These are phyloP conservation scores for Phortica variegata DNA, from an alignment of 1,140 invertebrate genomes.

Conservation along the genomic window DNA sequence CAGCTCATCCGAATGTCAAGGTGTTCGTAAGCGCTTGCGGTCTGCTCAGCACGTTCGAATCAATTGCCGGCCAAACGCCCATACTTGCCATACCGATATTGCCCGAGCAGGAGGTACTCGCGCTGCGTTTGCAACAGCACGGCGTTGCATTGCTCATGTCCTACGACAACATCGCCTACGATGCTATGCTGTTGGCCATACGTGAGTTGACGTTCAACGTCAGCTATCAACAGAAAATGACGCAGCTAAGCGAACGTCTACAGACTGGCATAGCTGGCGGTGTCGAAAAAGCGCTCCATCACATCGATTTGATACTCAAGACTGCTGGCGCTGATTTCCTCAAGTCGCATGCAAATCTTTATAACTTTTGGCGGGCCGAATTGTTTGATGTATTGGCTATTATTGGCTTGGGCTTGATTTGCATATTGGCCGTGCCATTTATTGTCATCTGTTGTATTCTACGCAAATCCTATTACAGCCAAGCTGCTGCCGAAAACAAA, in stretches of 20 bases:
- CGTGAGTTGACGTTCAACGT: conserved; percentile 38
- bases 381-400: conserved; percentile 57
- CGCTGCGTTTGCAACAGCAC: conserved; percentile 47
- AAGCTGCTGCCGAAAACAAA: conserved; percentile 20
- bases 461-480: conserved; percentile 40
- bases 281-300: conserved; percentile 58
- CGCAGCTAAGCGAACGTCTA: conserved; percentile 52
- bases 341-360: conserved; percentile 48
- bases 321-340: conserved; percentile 58
- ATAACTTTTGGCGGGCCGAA: conserved; percentile 56
- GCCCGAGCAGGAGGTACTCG: conserved; percentile 63
- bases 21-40: conserved; percentile 70
- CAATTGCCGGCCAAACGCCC: conserved; percentile 62
- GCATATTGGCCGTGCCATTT: conserved; percentile 44
- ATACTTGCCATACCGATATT: conserved; percentile 65
- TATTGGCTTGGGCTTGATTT: conserved; percentile 34
- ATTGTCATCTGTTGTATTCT: conserved; percentile 43
- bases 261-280: conserved; percentile 34
- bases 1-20: conserved; percentile 61
- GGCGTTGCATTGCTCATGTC: conserved; percentile 34
- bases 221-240: conserved; percentile 36
- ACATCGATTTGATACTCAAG: conserved; percentile 62
- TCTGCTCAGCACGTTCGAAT: conserved; percentile 63
- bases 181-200: conserved; percentile 34
- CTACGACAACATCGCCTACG: too few species aligned